Conservation (phyloP, 2,888 invertebrate species). For the Parnassius orleans region DNA sequence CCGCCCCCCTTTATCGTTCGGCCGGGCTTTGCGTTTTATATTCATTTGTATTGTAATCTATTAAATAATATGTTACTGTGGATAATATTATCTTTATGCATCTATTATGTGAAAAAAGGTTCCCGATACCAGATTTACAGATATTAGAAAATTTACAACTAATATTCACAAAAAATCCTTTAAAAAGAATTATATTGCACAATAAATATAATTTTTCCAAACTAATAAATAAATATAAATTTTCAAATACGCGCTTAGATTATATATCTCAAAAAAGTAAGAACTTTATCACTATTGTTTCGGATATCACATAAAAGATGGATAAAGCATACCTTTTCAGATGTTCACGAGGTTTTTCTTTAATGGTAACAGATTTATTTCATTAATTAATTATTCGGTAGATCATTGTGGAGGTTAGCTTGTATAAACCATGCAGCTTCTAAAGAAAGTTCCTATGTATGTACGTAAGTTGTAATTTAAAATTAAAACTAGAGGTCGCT, state of each 20-base stretch:
- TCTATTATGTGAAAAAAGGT: constrained; percentile 1
- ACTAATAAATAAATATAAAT: too few species aligned
- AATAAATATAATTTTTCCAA: too few species aligned
- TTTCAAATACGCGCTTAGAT: too few species aligned
- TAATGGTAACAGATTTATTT: constrained; percentile 67
- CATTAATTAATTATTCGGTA: constrained; percentile 71
- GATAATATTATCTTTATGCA: constrained; percentile 32
- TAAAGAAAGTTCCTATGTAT: constrained; percentile 81
- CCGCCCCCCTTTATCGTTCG: constrained; percentile 49
- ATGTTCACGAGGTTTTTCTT: constrained; percentile 31
- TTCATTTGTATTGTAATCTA: constrained; percentile 71
- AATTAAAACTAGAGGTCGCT: constrained; percentile 70
- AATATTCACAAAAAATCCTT: constrained; percentile 10
- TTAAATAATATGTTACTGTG: constrained; percentile 67
- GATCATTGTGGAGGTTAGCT: constrained; percentile 80
- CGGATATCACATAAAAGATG: constrained; percentile 19
- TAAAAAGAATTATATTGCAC: too few species aligned
- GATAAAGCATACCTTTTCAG: constrained; percentile 22
- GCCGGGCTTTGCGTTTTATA: constrained; percentile 55
- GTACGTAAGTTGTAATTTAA: constrained; percentile 80
- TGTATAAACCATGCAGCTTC: constrained; percentile 81
- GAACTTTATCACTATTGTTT: neutral
- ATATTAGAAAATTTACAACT: constrained; percentile 26
- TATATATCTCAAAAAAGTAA: too few species aligned
- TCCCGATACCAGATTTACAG: neutral